Evolutionary conservation across 1,140 invertebrate genomes (phyloP), one percentile per base, ranked within the genome.

Genomic region (Hydropsyche tenuis): DNA sequence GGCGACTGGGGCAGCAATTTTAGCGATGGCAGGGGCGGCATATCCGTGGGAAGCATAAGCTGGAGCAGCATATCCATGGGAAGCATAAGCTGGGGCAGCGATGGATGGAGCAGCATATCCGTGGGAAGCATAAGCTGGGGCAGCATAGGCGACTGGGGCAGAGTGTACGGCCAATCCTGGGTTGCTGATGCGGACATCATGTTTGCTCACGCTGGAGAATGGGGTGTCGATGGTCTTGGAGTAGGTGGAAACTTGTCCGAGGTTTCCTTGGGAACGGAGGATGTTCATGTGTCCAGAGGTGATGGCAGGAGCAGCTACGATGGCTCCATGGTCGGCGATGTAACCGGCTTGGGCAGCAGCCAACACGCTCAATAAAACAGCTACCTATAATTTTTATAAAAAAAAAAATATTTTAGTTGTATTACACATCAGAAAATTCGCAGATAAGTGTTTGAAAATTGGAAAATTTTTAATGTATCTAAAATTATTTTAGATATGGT

Each of bases 171-270:
- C 85, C 4, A 87, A 46, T 14, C 87, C 87, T 12, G 89, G 88
- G 80, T 90, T 90, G 81, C 86, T 89, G 1, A 90, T 86, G 30
- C 89, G 85, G 3, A 90, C 85, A 75, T 90, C 89, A 25, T 87
- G 81, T 78, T 89, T 89, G 78, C 88, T 87, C 30, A 88, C 88
- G 78, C 88, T 90, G 22, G 89, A 90, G 84, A 88, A 92, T 1
- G 90, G 89, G 1, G 90, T 91, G 75, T 89, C 87, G 64, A 91
- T 86, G 53, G 88, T 86, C 77, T 90, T 91, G 0, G 86, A 86
- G 77, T 89, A 88, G 30, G 87, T 88, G 1, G 89, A 89, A 20
- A 91, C 84, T 80, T 86, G 85, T 18, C 87, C 88, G 22, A 91
- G 80, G 79, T 91, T 91, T 69, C 88, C 90, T 0, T 84, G 85